phyloP scores from a whole-genome alignment of 2,797 vertebrate genomes.

The Crax fasciolata region DNA sequence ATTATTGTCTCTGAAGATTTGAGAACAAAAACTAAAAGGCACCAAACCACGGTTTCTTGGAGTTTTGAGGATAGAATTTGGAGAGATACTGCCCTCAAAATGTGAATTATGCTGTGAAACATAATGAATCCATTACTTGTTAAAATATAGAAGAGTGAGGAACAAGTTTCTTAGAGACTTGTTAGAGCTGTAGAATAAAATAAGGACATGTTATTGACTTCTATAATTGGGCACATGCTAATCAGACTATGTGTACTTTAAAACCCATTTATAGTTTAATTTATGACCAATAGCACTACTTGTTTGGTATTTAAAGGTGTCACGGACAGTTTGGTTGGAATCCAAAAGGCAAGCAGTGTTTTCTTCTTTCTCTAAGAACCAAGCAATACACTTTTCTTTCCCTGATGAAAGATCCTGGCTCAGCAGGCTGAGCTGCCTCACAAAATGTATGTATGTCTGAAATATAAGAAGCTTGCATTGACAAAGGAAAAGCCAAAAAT shows the following conservation, averaged over 20 bases:
- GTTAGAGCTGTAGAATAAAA: constrained; percentile 7
- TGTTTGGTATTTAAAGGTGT: constrained; percentile 66
- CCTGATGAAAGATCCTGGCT: constrained; percentile 70
- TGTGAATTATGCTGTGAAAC: constrained; percentile 38
- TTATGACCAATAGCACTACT: constrained; percentile 46
- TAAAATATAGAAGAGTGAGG: constrained; percentile 39
- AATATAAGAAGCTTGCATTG: constrained; percentile 58
- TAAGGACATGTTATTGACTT: constrained; percentile 28
- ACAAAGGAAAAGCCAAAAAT: constrained; percentile 61
- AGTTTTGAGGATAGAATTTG: constrained; percentile 7
- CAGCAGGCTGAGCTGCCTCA: neutral
- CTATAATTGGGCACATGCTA: constrained; percentile 4
- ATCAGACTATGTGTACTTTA: constrained; percentile 62
- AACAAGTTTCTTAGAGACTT: constrained; percentile 15
- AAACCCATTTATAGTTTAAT: constrained; percentile 58
- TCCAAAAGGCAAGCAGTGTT: constrained; percentile 64
- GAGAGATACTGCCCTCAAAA: constrained; percentile 5
- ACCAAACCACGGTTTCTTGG: neutral
- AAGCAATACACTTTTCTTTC: constrained; percentile 50
- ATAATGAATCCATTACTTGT: constrained; percentile 35
- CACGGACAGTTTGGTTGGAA: constrained; percentile 61
- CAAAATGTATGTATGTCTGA: constrained; percentile 54
- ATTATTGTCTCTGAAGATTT: neutral
- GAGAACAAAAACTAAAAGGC: neutral
- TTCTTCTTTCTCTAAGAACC: constrained; percentile 68